A percentile compares a stretch with the other conserved stretches of the same genome.
These are phyloP conservation scores for Trilocha varians DNA, from an alignment of 2,888 invertebrate genomes.

Conservation along the genomic window DNA sequence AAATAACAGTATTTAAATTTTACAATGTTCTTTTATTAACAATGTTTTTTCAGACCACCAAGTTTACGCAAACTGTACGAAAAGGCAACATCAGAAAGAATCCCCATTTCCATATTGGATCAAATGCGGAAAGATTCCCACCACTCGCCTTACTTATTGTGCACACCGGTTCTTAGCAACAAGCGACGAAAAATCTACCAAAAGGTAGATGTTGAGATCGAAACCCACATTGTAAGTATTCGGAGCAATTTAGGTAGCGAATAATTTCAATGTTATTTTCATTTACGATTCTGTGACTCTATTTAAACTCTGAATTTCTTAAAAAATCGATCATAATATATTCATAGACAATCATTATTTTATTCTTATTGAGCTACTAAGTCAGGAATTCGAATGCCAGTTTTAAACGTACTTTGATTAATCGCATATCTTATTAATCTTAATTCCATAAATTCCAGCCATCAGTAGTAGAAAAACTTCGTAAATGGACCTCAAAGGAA, in stretches of 20 bases:
- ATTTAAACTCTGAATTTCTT: too few species aligned
- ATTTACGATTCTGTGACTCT: too few species aligned
- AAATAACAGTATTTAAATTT: neutral
- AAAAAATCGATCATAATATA: too few species aligned
- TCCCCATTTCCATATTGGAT: conserved; percentile 77
- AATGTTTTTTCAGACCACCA: conserved; percentile 69
- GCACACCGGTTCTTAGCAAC: conserved; percentile 85
- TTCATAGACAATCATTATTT: too few species aligned
- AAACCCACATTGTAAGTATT: conserved; percentile 87
- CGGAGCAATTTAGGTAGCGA: too few species aligned
- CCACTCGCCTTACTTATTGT: conserved; percentile 82
- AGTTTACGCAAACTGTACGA: conserved; percentile 85
- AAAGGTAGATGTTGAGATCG: conserved; percentile 86
- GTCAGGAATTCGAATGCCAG: too few species aligned
- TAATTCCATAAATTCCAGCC: conserved; percentile 71
- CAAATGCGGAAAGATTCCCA: conserved; percentile 75
- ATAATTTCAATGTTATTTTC: too few species aligned
- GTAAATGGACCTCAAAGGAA: conserved; percentile 89
- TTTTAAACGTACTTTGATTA: too few species aligned
- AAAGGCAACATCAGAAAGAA: conserved; percentile 80
- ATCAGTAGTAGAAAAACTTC: conserved; percentile 82
- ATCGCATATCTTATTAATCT: neutral
- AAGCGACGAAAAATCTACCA: conserved; percentile 78
- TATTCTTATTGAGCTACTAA: too few species aligned
- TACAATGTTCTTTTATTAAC: neutral